These are phyloP conservation scores for Clamator glandarius DNA, from an alignment of 2,797 vertebrate species.

Conservation along the genomic window DNA sequence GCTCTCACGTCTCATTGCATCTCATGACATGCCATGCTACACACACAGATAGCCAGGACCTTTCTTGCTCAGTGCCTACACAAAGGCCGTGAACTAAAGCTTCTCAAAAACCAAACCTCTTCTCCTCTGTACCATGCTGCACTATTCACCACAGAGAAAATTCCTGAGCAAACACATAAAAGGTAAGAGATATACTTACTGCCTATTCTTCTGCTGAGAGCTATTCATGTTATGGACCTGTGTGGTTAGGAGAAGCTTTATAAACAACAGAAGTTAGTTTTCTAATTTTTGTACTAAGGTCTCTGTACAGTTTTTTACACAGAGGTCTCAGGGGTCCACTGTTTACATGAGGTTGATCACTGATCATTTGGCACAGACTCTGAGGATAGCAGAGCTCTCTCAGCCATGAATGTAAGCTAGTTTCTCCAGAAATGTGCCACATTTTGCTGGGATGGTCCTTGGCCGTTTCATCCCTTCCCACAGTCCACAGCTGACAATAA, in stretches of 20 bases:
- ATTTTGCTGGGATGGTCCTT: not conserved
- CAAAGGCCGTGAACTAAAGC: not conserved
- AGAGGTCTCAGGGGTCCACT: not conserved
- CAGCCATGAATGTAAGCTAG: not conserved
- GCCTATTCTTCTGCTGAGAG: not conserved
- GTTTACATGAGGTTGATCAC: not conserved
- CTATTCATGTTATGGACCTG: not conserved
- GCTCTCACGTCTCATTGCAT: not conserved
- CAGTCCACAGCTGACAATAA: not conserved
- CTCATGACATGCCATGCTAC: not conserved
- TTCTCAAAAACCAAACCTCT: not conserved
- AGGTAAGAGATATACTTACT: not conserved
- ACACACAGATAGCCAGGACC: not conserved
- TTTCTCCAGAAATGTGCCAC: not conserved
- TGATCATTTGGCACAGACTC: not conserved
- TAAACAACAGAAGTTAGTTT: not conserved
- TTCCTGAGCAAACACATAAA: not conserved
- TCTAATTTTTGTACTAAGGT: not conserved
- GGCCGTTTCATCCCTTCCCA: not conserved
- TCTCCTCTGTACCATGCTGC: not conserved
- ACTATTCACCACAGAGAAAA: not conserved
- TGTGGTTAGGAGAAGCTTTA: not conserved
- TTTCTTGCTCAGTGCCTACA: not conserved
- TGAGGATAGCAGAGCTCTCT: not conserved
- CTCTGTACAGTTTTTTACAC: not conserved